A percentile compares a stretch with the other conserved stretches of the same genome.
Evolutionary conservation across 2,888 invertebrate genomes (phyloP).

Genomic region (Liodrosophila aerea): DNA sequence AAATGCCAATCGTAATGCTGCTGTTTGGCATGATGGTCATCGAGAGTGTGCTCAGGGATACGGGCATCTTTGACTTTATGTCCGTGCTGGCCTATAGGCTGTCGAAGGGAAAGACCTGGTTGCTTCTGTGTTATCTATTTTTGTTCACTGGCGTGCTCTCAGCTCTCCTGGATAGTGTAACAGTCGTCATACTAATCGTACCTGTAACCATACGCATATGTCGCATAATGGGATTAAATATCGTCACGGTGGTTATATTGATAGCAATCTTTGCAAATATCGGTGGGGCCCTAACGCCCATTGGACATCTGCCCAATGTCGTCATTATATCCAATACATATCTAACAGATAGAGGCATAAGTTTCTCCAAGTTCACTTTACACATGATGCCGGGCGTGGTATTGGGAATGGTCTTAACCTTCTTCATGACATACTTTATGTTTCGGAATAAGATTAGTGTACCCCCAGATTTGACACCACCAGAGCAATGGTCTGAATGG

Average conservation of each 20-base stretch:
- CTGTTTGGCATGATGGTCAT: slow-evolving; percentile 19
- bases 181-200: slow-evolving; percentile 3
- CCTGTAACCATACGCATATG: slow-evolving; percentile 13
- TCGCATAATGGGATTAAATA: slow-evolving; percentile 2
- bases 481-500: background rate
- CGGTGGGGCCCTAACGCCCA: slow-evolving; percentile 11
- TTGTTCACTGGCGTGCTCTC: slow-evolving; percentile 6
- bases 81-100: slow-evolving; percentile 7
- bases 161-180: slow-evolving; percentile 8
- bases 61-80: slow-evolving; percentile 7
- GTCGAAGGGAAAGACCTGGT: slow-evolving; percentile 9
- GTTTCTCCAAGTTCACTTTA: background rate
- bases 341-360: background rate
- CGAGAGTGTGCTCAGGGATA: slow-evolving; percentile 1
- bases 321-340: background rate
- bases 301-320: slow-evolving; percentile 6
- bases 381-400: slow-evolving; percentile 7
- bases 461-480: too few species aligned
- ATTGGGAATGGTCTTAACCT: background rate
- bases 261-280: slow-evolving; percentile 15
- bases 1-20: slow-evolving; percentile 14
- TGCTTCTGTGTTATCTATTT: slow-evolving; percentile 12
- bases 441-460: background rate
- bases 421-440: slow-evolving; percentile 9
- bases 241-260: background rate